phyloP scores from a whole-genome alignment of 1,140 invertebrate species.

The Eufriesea mexicana region DNA sequence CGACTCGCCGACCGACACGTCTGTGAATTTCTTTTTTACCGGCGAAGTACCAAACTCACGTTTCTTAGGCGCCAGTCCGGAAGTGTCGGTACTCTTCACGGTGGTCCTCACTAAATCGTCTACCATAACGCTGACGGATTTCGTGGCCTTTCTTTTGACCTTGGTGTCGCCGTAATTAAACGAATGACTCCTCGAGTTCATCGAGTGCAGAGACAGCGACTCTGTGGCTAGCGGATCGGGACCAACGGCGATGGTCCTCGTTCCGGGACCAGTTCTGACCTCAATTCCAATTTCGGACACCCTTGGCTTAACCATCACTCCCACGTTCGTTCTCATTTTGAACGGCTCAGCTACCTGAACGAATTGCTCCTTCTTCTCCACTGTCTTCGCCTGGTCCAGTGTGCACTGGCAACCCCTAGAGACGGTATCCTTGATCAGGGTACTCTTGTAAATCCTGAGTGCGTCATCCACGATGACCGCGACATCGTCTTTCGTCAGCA shows the following conservation, averaged over 20 bases:
- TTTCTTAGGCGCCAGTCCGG: slow-evolving; percentile 68
- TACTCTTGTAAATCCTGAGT: slow-evolving; percentile 67
- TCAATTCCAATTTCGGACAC: slow-evolving; percentile 74
- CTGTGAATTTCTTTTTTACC: slow-evolving; percentile 79
- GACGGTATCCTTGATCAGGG: slow-evolving; percentile 55
- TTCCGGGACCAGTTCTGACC: slow-evolving; percentile 66
- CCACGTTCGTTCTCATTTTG: slow-evolving; percentile 75
- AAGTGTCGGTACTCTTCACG: slow-evolving; percentile 75
- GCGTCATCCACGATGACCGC: slow-evolving; percentile 67
- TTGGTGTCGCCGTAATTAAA: slow-evolving; percentile 77
- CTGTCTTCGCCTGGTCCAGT: neutral
- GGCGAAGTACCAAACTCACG: slow-evolving; percentile 81
- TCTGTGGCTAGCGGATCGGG: slow-evolving; percentile 66
- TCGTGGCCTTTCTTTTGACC: slow-evolving; percentile 65
- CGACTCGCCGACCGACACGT: slow-evolving; percentile 83
- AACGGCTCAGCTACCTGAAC: slow-evolving; percentile 76
- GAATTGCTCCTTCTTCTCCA: slow-evolving; percentile 71
- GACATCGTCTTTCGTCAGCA: slow-evolving; percentile 68
- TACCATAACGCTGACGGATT: slow-evolving; percentile 70
- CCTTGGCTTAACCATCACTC: slow-evolving; percentile 78
- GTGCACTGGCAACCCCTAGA: slow-evolving; percentile 61
- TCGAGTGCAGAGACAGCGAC: slow-evolving; percentile 71
- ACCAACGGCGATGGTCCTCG: slow-evolving; percentile 72
- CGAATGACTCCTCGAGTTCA: slow-evolving; percentile 76
- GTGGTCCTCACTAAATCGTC: slow-evolving; percentile 71